A percentile compares a stretch with the other conserved stretches of the same genome.
phyloP scores from a whole-genome alignment of 2,113 vertebrate species.

The Neolamprologus modestus region DNA sequence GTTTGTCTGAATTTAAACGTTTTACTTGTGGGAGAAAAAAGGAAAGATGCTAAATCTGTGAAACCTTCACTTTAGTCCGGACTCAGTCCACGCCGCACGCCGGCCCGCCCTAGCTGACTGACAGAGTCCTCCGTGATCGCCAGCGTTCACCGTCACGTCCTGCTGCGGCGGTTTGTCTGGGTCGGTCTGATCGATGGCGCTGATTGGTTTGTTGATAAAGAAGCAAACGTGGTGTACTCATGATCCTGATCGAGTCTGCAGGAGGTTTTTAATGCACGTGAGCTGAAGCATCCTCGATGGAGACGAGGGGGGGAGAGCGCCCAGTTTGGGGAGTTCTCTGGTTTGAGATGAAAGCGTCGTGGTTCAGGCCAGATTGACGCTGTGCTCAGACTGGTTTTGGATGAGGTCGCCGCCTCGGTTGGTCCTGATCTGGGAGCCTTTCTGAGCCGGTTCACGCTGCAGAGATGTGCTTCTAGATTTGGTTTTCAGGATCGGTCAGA shows the following conservation, averaged over 20 bases:
- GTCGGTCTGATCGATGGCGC: neutral
- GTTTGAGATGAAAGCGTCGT: neutral
- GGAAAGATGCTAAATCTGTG: neutral
- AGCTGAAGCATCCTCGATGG: neutral
- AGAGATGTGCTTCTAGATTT: neutral
- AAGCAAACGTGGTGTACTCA: neutral
- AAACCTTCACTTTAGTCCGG: neutral
- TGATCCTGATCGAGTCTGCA: neutral
- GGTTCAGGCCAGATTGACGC: neutral
- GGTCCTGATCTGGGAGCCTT: neutral
- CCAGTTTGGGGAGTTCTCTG: neutral
- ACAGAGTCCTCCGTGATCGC: neutral
- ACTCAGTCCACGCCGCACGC: neutral
- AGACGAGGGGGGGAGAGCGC: accelerated
- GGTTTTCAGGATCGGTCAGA: neutral
- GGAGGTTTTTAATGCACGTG: neutral
- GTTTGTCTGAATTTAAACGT: neutral
- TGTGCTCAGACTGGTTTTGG: neutral
- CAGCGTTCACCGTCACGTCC: neutral
- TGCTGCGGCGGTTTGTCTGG: neutral
- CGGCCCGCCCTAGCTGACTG: neutral
- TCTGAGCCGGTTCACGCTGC: neutral
- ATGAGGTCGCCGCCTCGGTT: neutral
- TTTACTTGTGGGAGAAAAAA: neutral
- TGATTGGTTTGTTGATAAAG: neutral